These are phyloP conservation scores for Heliothis subflexa DNA, from an alignment of 1,140 invertebrate species.

Conservation along the genomic window DNA sequence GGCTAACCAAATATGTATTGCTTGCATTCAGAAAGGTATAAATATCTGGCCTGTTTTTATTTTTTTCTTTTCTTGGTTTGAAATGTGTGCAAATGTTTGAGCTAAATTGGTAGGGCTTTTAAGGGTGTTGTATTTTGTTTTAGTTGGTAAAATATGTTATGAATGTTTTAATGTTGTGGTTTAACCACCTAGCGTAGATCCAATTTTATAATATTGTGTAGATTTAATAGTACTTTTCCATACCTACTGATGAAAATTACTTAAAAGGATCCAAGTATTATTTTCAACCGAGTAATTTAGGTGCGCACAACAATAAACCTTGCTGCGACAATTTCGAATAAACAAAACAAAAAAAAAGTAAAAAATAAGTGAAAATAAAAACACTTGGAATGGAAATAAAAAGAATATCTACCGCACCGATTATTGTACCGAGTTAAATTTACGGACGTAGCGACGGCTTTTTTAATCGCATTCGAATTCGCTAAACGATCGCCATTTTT, in stretches of 20 bases:
- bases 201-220: too few relatives aligned
- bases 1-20: slow-evolving; percentile 35
- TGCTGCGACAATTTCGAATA: background rate
- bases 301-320: background rate
- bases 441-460: slow-evolving; percentile 46
- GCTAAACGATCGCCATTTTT: slow-evolving; percentile 55
- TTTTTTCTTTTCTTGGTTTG: background rate
- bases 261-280: background rate
- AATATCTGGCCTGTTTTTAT: background rate
- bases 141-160: too few relatives aligned
- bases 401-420: slow-evolving; percentile 11
- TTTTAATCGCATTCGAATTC: slow-evolving; percentile 55
- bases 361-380: slow-evolving; percentile 15
- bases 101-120: background rate
- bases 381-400: slow-evolving; percentile 19
- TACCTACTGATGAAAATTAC: too few relatives aligned
- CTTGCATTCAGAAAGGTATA: slow-evolving; percentile 10
- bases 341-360: slow-evolving; percentile 3
- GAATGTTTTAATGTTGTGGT: too few relatives aligned
- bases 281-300: background rate
- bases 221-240: too few relatives aligned
- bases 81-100: background rate
- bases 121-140: background rate
- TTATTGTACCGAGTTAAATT: slow-evolving; percentile 41
- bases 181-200: too few relatives aligned